Evolutionary conservation across 2,113 vertebrate genomes (phyloP).

Genomic region (Etheostoma cragini): DNA sequence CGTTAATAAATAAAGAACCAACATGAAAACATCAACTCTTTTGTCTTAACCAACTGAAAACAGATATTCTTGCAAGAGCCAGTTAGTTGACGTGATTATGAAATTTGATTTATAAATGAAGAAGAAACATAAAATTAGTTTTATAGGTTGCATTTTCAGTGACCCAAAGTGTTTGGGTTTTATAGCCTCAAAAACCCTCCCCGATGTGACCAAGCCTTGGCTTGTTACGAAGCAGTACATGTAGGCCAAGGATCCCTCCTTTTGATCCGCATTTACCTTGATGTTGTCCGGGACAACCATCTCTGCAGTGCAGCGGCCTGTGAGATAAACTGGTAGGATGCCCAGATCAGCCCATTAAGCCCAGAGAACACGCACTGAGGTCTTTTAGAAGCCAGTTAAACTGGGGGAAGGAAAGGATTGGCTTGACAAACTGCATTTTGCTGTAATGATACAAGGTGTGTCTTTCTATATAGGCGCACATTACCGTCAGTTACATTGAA

Average conservation of each 20-base stretch:
- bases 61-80: not conserved
- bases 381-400: not conserved
- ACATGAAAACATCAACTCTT: not conserved
- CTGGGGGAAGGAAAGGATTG: not conserved
- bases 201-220: conserved; percentile 36
- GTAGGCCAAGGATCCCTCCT: conserved; percentile 53
- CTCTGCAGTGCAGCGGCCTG: conserved; percentile 22
- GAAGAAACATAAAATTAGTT: not conserved
- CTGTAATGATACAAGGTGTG: not conserved
- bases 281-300: conserved; percentile 33
- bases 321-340: conserved; percentile 42
- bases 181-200: conserved; percentile 26
- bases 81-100: not conserved
- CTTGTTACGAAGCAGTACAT: conserved; percentile 19
- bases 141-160: not conserved
- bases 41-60: not conserved
- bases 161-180: not conserved
- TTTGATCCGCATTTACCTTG: conserved; percentile 67
- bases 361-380: not conserved
- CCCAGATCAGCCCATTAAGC: conserved; percentile 2
- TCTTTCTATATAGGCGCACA: not conserved
- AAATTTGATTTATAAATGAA: not conserved
- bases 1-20: not conserved
- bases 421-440: not conserved
- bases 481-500: not conserved